Conservation (phyloP, 2,888 invertebrate genomes). For the Rosalia funebris region DNA sequence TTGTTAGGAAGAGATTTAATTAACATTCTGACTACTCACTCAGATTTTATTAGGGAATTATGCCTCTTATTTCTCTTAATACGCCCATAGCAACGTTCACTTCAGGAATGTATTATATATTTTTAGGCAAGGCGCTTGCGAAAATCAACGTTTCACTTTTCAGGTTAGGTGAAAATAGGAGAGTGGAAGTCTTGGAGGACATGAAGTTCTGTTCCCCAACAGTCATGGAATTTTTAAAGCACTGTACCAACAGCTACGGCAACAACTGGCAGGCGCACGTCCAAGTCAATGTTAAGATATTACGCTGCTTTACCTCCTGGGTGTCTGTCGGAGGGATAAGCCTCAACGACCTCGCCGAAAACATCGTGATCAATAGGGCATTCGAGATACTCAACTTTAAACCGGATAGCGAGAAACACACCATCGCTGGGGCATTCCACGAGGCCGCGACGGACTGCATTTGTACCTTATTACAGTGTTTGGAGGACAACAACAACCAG, state of each 20-base stretch:
- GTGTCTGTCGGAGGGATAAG: constrained; percentile 84
- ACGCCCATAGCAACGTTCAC: no score
- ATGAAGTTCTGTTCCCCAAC: constrained; percentile 79
- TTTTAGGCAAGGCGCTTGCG: no score
- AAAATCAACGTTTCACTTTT: no score
- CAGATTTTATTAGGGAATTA: no score
- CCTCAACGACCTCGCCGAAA: constrained; percentile 77
- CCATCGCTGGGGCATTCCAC: constrained; percentile 69
- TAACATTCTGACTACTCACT: no score
- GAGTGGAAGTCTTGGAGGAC: constrained; percentile 85
- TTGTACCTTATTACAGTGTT: constrained; percentile 83
- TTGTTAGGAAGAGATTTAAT: no score
- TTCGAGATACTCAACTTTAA: constrained; percentile 71
- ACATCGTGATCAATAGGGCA: constrained; percentile 77
- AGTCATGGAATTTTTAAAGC: constrained; percentile 82
- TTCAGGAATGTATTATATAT: no score
- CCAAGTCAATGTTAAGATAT: constrained; percentile 76
- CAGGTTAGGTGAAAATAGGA: constrained; percentile 87
- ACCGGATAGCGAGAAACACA: constrained; percentile 52
- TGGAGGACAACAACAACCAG: constrained; percentile 81
- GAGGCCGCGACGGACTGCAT: constrained; percentile 92
- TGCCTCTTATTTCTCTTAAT: no score
- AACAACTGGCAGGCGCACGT: constrained; percentile 75
- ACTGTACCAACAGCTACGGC: constrained; percentile 74
- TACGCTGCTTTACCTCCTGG: constrained; percentile 93